Evolutionary conservation across 2,888 invertebrate species (phyloP), one percentile per base, ranked within the genome.

Genomic region (Volucella zonaria): DNA sequence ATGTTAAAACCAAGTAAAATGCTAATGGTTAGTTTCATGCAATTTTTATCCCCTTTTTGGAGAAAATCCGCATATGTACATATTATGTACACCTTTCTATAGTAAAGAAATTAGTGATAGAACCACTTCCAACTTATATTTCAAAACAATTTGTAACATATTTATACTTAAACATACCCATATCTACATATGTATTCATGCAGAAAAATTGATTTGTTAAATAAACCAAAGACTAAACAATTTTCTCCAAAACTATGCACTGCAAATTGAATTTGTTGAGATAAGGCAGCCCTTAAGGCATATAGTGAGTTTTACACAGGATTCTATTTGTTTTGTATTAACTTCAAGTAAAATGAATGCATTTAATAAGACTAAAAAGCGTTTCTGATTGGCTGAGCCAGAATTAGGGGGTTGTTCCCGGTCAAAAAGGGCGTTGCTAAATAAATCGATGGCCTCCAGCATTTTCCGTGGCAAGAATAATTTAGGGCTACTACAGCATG

Each of bases 181-280:
- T 31, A 6, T 31, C 6, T 6, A 31, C 23, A 23, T 23, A 23
- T 3, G 23, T 23, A 23, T 23, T 23, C 4, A 23, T 23, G 2
- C 4, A 81, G 70, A 61, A 49, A 76, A 71, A 85, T 85, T 81
- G 76, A 81, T 81, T 83, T 75, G 76, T 61, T 76, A 81, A 74
- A 74, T 42, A 18, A 82, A 83, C 64, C 67, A 61, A 74, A 82
- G 58, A 15, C 18, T 75, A 67, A 61, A 8, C 52, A 66, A 70
- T 54, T 18, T 61, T 73, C 70, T 73, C 74, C 67, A 70, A 75
- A 76, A 58, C 71, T 73, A 49, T 76, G 58, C 76, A 85, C 85
- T 76, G 67, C 85, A 85, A 76, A 56, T 71, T 81, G 76, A 80
- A 76, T 61, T 71, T 15, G 81, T 81, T 81, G 71, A 80, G 80